phyloP scores from a whole-genome alignment of 2,888 invertebrate genomes.

The Chaitophorus viminalis region DNA sequence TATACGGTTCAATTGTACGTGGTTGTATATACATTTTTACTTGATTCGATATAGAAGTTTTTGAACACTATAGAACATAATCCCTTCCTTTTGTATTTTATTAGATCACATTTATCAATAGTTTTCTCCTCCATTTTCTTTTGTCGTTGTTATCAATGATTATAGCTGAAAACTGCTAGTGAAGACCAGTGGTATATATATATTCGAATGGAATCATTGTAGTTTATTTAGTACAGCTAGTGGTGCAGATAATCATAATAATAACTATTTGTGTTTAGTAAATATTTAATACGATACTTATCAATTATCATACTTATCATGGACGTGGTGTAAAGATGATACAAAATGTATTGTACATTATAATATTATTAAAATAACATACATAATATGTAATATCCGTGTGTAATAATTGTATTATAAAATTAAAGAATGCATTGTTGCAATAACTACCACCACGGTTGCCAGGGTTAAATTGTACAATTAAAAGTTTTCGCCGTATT shows the following conservation, averaged over 20 bases:
- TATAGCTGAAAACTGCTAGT: slow-evolving; percentile 10
- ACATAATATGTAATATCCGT: too few relatives aligned
- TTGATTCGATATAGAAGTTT: slow-evolving; percentile 53
- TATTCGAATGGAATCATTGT: not conserved
- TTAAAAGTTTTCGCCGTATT: too few relatives aligned
- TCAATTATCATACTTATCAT: too few relatives aligned
- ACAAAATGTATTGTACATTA: too few relatives aligned
- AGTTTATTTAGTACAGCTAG: not conserved
- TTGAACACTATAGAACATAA: slow-evolving; percentile 53
- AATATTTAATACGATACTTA: too few relatives aligned
- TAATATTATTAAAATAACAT: too few relatives aligned
- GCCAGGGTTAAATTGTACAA: too few relatives aligned
- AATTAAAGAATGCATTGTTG: too few relatives aligned
- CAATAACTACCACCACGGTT: too few relatives aligned
- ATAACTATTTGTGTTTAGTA: not conserved
- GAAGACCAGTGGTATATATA: not conserved
- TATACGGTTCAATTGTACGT: slow-evolving; percentile 25
- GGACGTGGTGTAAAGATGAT: not conserved
- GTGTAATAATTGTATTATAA: too few relatives aligned
- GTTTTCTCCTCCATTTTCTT: slow-evolving; percentile 4
- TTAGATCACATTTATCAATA: slow-evolving; percentile 57
- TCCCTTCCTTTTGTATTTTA: slow-evolving; percentile 56
- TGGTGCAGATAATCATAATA: not conserved
- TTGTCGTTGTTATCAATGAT: slow-evolving; percentile 52
- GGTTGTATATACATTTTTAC: slow-evolving; percentile 24